A percentile compares a stretch with the other conserved stretches of the same genome.
Evolutionary conservation across 2,888 invertebrate species (phyloP).

Genomic region (Archaeoteleia sp.): DNA sequence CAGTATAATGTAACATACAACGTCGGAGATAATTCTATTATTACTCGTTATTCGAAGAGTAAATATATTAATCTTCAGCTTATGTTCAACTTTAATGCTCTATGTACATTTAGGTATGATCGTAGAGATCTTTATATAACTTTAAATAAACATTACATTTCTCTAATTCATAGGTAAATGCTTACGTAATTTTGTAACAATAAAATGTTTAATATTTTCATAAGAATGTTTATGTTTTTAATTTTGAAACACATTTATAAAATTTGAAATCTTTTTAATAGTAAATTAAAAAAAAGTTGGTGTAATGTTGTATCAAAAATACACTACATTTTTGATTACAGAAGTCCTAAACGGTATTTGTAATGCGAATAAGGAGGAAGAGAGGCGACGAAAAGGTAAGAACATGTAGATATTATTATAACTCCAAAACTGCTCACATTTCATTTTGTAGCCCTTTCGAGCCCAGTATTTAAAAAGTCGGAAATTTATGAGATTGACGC

Average conservation of each 20-base stretch:
- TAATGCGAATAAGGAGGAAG: slow-evolving; percentile 73
- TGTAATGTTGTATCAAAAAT: slow-evolving; percentile 21
- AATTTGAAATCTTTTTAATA: no score
- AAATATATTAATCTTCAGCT: slow-evolving; percentile 58
- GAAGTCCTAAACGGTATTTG: slow-evolving; percentile 74
- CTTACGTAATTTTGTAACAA: no score
- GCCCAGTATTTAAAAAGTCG: no score
- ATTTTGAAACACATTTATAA: no score
- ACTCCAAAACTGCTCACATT: background rate
- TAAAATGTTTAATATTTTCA: no score
- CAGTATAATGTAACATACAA: slow-evolving; percentile 26
- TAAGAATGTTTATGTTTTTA: no score
- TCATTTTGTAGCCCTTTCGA: no score
- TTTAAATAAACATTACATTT: background rate
- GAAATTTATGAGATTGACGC: no score
- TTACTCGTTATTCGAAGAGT: slow-evolving; percentile 65
- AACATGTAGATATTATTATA: slow-evolving; percentile 13
- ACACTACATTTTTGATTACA: slow-evolving; percentile 62
- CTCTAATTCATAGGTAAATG: no score
- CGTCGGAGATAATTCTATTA: slow-evolving; percentile 62
- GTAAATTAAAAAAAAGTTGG: no score
- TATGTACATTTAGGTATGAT: background rate
- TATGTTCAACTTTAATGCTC: slow-evolving; percentile 16
- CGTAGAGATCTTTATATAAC: no score
- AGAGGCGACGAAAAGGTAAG: slow-evolving; percentile 74